Evolutionary conservation across 2,113 vertebrate species (phyloP).

Genomic region (Australoheros scitulus): DNA sequence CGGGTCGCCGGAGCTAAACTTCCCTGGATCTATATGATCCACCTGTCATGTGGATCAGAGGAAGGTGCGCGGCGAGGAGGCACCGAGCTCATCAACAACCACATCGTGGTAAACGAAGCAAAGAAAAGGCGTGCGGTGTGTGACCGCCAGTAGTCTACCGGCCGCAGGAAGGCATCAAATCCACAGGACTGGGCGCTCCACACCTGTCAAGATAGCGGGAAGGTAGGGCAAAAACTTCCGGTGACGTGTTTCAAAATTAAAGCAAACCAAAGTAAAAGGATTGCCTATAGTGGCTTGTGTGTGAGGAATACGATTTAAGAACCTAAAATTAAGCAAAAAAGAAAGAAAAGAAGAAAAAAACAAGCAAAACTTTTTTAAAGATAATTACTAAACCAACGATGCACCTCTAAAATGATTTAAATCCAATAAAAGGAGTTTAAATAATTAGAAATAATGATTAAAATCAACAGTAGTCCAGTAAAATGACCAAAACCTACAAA

Average conservation of each 20-base stretch:
- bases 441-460: not conserved
- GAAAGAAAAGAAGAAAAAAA: not conserved
- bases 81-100: not conserved
- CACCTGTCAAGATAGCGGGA: not conserved
- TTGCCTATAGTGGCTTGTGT: not conserved
- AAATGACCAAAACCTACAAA: not conserved
- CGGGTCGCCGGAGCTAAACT: slow-evolving; percentile 54
- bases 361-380: too few relatives aligned
- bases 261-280: not conserved
- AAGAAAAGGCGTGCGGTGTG: not conserved
- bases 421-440: not conserved
- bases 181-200: not conserved
- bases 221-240: slow-evolving; percentile 10
- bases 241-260: slow-evolving; percentile 33
- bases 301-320: too few relatives aligned
- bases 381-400: not conserved
- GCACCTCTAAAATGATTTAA: not conserved
- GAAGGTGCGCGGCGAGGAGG: slow-evolving; percentile 7
- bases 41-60: not conserved
- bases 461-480: not conserved
- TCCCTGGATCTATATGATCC: slow-evolving; percentile 40
- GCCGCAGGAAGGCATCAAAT: slow-evolving; percentile 23
- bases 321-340: not conserved
- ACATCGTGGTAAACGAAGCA: not conserved
- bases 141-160: slow-evolving; percentile 8